A percentile compares a stretch with the other conserved stretches of the same genome.
These are phyloP conservation scores for Monochamus alternatus DNA, from an alignment of 2,888 invertebrate genomes.

Conservation along the genomic window DNA sequence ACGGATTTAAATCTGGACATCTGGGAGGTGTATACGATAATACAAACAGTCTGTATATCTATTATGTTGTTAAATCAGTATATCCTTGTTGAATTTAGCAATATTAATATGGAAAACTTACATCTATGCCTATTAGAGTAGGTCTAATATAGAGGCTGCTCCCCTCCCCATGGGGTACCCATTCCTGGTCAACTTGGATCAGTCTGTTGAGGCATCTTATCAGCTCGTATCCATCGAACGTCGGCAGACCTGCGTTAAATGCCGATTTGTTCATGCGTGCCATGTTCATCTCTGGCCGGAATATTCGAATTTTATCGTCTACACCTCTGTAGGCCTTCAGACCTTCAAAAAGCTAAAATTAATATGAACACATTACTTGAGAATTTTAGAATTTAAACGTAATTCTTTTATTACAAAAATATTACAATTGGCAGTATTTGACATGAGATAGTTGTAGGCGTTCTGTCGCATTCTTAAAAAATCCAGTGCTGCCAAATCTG, in stretches of 20 bases:
- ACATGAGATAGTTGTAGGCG: no score
- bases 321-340: constrained; percentile 96
- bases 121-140: constrained; percentile 97
- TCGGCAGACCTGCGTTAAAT: constrained; percentile 87
- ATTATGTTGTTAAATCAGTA: no score
- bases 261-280: constrained; percentile 92
- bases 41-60: no score
- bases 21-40: no score
- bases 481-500: no score
- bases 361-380: constrained; percentile 27
- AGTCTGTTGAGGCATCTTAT: constrained; percentile 88
- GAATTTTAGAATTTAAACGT: no score
- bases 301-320: constrained; percentile 93
- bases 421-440: no score
- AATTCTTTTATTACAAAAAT: no score
- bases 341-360: constrained; percentile 93
- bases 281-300: constrained; percentile 97
- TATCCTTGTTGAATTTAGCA: neutral
- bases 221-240: constrained; percentile 90
- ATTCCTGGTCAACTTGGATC: constrained; percentile 94
- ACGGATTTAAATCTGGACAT: no score
- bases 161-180: constrained; percentile 94
- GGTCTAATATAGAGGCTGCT: constrained; percentile 97
- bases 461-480: no score
- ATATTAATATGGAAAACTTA: constrained; percentile 72